Evolutionary conservation across 2,797 vertebrate species (phyloP).

Genomic region (Heliangelus exortis): DNA sequence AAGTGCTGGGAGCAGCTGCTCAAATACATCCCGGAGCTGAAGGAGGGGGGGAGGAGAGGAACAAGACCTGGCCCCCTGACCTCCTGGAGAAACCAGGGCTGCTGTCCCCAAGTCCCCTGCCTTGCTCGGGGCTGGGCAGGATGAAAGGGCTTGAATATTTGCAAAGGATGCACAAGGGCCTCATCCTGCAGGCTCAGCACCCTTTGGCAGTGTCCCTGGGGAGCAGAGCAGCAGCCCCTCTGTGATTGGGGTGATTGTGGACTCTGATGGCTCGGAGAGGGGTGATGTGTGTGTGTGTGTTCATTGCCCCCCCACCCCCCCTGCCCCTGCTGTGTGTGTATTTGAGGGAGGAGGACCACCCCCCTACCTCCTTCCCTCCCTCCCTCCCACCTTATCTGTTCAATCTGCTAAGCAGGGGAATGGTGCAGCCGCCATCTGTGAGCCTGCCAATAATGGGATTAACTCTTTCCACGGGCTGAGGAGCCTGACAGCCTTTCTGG

Average conservation of each 20-base stretch:
- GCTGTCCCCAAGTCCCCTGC: not conserved
- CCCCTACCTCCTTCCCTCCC: not conserved
- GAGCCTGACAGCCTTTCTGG: not conserved
- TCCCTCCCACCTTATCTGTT: constrained; percentile 25
- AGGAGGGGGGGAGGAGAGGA: not conserved
- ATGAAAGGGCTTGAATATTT: not conserved
- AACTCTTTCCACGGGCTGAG: constrained; percentile 41
- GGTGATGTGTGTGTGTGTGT: no score
- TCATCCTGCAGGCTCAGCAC: not conserved
- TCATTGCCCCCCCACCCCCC: not conserved
- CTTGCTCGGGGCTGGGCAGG: not conserved
- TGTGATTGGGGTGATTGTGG: not conserved
- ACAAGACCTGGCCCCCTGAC: constrained; percentile 34
- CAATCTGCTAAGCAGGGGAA: constrained; percentile 49
- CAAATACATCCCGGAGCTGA: not conserved
- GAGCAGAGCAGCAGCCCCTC: not conserved
- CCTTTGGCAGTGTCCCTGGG: not conserved
- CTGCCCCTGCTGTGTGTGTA: not conserved
- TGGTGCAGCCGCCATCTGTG: constrained; percentile 52
- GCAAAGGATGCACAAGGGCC: not conserved
- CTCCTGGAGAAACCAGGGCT: not conserved
- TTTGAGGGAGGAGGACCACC: not conserved
- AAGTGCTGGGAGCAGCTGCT: constrained; percentile 65
- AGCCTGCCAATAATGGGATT: constrained; percentile 66
- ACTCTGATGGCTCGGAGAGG: fast-evolving